Conservation (phyloP, 1,140 invertebrate genomes). For the Pachyrhynchus sulphureomaculatus region DNA sequence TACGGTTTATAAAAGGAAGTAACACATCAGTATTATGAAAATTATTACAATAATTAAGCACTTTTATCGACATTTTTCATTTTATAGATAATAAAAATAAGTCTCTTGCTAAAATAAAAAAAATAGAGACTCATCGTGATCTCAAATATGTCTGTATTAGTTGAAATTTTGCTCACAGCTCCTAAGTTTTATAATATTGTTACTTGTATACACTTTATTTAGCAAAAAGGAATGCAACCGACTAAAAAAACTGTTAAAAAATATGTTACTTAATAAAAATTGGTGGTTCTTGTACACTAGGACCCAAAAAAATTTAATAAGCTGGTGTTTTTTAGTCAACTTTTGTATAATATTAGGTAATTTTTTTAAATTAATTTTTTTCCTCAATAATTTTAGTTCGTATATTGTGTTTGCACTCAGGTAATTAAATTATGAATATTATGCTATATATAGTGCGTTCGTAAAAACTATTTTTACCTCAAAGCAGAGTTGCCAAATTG, state of each 20-base stretch:
- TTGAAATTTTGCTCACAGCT: slow-evolving; percentile 17
- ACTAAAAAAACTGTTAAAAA: background rate
- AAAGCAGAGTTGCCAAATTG: background rate
- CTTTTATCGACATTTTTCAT: background rate
- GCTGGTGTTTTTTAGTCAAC: slow-evolving; percentile 27
- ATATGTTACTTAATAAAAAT: slow-evolving; percentile 6
- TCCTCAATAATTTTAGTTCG: slow-evolving; percentile 10
- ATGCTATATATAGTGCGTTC: background rate
- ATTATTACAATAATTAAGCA: no score
- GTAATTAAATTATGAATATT: slow-evolving; percentile 22
- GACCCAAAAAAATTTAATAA: slow-evolving; percentile 18
- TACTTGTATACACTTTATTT: background rate
- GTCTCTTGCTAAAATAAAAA: background rate
- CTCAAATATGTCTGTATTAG: slow-evolving; percentile 2
- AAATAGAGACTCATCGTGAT: slow-evolving; percentile 8
- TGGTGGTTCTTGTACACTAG: background rate
- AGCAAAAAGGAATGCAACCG: slow-evolving; percentile 8
- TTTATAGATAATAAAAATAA: background rate
- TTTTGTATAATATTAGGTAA: slow-evolving; percentile 18
- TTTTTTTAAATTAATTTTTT: slow-evolving; percentile 15
- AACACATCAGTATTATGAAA: no score
- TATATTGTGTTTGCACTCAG: slow-evolving; percentile 26
- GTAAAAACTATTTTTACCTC: slow-evolving; percentile 1
- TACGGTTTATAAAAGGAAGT: no score
- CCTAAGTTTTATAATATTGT: background rate